Conservation (phyloP, 2,797 vertebrate genomes). For the Vespertilio murinus region DNA sequence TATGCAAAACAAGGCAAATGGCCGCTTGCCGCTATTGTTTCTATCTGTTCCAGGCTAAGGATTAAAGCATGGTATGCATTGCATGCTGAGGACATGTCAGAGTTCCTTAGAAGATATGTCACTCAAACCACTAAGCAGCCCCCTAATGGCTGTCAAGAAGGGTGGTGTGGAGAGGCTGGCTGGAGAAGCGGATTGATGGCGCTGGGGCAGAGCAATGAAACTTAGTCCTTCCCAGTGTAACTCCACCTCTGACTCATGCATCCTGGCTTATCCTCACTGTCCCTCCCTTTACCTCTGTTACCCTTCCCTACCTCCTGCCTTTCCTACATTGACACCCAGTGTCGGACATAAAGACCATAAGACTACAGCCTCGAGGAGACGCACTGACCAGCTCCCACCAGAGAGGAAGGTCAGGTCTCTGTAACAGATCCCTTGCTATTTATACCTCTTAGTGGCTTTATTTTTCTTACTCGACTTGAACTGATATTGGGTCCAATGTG, state of each 20-base stretch:
- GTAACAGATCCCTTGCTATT: not conserved
- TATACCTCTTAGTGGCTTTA: not conserved
- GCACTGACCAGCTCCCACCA: too few species aligned
- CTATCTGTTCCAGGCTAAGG: not conserved
- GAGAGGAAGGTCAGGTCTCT: not conserved
- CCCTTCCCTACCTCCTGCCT: too few species aligned
- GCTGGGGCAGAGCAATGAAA: not conserved
- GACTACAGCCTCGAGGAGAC: not conserved
- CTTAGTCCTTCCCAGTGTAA: not conserved
- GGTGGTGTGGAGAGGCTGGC: fast-evolving
- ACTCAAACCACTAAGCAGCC: not conserved
- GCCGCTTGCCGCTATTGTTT: not conserved
- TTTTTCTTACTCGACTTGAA: not conserved
- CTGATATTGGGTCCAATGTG: not conserved
- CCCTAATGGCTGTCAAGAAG: not conserved
- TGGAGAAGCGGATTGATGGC: too few species aligned
- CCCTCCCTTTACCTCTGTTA: not conserved
- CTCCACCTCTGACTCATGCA: not conserved
- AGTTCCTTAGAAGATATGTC: not conserved
- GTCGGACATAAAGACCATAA: not conserved
- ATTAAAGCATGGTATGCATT: not conserved
- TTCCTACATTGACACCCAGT: not conserved
- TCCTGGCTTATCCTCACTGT: not conserved
- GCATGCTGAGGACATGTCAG: not conserved
- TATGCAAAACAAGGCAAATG: not conserved